phyloP scores from a whole-genome alignment of 2,113 vertebrate species.

The Boleophthalmus pectinirostris region DNA sequence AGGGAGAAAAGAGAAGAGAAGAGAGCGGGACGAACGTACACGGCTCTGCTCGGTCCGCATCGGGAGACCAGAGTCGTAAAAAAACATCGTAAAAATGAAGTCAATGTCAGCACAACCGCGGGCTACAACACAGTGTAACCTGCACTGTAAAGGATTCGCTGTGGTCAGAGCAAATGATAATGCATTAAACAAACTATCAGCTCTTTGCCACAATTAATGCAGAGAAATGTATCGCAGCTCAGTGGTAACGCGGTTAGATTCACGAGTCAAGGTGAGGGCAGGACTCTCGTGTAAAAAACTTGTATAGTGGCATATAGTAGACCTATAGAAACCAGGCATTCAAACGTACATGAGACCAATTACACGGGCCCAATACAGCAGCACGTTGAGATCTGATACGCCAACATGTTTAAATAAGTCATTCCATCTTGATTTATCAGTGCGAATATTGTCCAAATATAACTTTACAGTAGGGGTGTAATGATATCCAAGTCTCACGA shows the following conservation, averaged over 20 bases:
- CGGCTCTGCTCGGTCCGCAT: slow-evolving; percentile 1
- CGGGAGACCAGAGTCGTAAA: neutral
- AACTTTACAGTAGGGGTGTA: too few relatives aligned
- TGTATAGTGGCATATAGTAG: too few relatives aligned
- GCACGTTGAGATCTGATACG: neutral
- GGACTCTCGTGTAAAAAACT: too few relatives aligned
- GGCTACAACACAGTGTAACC: slow-evolving; percentile 4
- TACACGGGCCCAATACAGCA: neutral
- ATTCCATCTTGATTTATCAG: too few relatives aligned
- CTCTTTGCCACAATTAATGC: neutral
- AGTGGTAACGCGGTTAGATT: neutral
- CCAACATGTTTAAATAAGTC: too few relatives aligned
- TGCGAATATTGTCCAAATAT: too few relatives aligned
- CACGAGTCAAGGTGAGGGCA: too few relatives aligned
- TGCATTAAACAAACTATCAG: neutral
- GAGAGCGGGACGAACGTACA: neutral
- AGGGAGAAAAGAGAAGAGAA: neutral
- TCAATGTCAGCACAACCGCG: neutral
- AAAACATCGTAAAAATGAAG: neutral
- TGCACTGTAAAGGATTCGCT: neutral
- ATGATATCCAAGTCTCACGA: too few relatives aligned
- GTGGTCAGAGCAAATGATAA: neutral
- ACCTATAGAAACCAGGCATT: neutral
- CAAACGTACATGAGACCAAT: neutral
- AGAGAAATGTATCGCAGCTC: neutral